These are phyloP conservation scores for Heliocidaris erythrogramma DNA, from an alignment of 35 echinoderm and acorn worm species.

Conservation along the genomic window DNA sequence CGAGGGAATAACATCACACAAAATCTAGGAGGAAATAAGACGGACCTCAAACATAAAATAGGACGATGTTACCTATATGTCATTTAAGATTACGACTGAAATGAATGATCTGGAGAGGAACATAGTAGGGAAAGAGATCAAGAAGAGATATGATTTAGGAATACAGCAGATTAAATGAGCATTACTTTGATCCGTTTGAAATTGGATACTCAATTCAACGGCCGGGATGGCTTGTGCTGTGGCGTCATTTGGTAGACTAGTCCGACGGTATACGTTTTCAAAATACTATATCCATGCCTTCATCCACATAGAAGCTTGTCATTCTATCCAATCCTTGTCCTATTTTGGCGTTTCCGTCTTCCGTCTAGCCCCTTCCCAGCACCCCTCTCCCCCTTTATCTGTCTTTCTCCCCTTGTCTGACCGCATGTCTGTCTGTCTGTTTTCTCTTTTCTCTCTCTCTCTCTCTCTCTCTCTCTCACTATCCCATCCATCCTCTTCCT, in stretches of 20 bases:
- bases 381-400: too few species aligned
- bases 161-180: not conserved
- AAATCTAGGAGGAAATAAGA: not conserved
- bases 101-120: not conserved
- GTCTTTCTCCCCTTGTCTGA: too few species aligned
- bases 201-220: not conserved
- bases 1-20: not conserved
- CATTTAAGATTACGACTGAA: not conserved
- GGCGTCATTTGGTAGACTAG: not conserved
- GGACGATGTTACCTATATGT: not conserved
- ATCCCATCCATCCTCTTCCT: too few species aligned
- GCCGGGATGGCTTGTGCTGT: not conserved
- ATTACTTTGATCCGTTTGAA: not conserved
- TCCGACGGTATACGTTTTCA: not conserved
- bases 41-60: not conserved
- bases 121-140: not conserved
- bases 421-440: too few species aligned
- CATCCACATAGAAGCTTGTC: too few species aligned
- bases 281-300: not conserved
- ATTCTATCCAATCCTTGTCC: too few species aligned
- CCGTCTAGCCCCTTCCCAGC: too few species aligned
- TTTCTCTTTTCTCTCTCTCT: too few species aligned
- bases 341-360: too few species aligned
- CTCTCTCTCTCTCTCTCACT: too few species aligned
- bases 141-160: not conserved